Evolutionary conservation across 2,113 vertebrate species (phyloP).

Genomic region (Xiphorhynchus elegans): DNA sequence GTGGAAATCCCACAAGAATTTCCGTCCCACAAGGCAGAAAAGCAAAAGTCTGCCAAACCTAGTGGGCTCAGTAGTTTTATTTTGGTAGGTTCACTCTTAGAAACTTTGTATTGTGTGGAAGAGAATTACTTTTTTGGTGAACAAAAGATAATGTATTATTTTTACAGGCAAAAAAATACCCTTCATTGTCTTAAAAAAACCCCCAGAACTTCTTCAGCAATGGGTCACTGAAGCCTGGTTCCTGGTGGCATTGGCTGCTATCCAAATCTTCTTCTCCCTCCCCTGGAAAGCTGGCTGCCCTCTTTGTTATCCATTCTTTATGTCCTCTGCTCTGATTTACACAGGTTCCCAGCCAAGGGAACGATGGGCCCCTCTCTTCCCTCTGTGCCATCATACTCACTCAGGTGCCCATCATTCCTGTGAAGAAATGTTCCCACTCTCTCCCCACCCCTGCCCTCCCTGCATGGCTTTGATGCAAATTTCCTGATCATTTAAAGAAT

Average conservation of each 20-base stretch:
- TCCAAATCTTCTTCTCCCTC: background rate
- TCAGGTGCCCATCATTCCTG: background rate
- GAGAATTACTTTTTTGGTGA: background rate
- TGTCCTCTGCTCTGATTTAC: background rate
- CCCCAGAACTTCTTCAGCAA: background rate
- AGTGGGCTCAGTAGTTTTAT: background rate
- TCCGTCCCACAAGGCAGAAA: background rate
- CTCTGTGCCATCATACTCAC: background rate
- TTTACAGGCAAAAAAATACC: background rate
- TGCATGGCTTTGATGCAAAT: background rate
- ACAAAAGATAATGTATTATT: background rate
- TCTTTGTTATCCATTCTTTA: background rate
- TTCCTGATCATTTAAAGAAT: background rate
- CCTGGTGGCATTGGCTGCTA: fast-evolving
- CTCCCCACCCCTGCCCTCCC: fast-evolving
- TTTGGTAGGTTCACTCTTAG: background rate
- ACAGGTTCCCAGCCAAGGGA: background rate
- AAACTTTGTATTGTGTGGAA: background rate
- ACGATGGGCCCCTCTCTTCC: fast-evolving
- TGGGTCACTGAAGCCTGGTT: background rate
- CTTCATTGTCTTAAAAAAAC: background rate
- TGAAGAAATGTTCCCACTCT: background rate
- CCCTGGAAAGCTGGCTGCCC: background rate
- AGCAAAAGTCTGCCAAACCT: background rate
- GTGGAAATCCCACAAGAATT: background rate